These are phyloP conservation scores for Coccyzus lansbergi DNA, from an alignment of 2,797 vertebrate species.

Conservation along the genomic window DNA sequence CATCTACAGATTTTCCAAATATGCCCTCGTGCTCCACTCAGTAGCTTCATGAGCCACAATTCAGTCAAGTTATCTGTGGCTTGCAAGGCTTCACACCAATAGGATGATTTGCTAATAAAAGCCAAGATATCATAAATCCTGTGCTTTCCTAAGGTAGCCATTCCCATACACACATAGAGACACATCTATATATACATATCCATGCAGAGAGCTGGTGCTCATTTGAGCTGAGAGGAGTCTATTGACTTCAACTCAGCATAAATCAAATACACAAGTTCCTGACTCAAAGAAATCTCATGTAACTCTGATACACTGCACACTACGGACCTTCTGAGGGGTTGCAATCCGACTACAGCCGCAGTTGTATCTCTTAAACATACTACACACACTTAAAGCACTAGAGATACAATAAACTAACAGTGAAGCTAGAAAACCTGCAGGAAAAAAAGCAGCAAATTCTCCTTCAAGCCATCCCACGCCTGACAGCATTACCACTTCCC, in stretches of 20 bases:
- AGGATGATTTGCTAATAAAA: background rate
- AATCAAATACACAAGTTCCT: background rate
- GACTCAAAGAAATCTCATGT: background rate
- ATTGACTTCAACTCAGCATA: background rate
- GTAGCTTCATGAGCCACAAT: background rate
- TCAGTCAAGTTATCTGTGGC: fast-evolving
- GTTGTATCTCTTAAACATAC: background rate
- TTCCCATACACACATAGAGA: fast-evolving
- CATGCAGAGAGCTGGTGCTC: background rate
- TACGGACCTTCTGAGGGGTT: fast-evolving
- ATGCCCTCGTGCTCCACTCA: fast-evolving
- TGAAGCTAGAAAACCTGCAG: background rate
- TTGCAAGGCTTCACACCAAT: fast-evolving
- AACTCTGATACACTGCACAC: background rate
- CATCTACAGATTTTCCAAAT: background rate
- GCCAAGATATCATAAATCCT: background rate
- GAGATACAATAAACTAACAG: background rate
- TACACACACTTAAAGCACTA: background rate
- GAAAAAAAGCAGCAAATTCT: slow-evolving; percentile 2
- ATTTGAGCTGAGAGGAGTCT: background rate
- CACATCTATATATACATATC: background rate
- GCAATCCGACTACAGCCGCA: background rate
- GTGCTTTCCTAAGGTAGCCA: background rate
- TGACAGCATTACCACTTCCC: slow-evolving; percentile 5
- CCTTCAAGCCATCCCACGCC: background rate